Evolutionary conservation across 2,888 invertebrate species (phyloP).

Genomic region (Tipula confusa): DNA sequence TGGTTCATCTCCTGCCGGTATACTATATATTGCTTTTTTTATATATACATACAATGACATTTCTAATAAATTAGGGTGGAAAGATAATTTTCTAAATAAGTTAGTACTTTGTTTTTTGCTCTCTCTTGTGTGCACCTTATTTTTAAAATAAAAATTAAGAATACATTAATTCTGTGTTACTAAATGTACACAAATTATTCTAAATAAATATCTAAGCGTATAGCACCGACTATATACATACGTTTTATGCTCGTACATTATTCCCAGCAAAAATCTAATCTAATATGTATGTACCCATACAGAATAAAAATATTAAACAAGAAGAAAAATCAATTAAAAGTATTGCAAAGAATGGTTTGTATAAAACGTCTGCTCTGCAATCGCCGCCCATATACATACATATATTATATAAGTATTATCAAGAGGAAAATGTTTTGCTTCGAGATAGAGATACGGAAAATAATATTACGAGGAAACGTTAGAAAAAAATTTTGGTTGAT

Average conservation of each 20-base stretch:
- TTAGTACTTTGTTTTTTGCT: background rate
- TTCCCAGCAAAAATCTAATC: background rate
- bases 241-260: background rate
- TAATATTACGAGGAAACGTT: too few relatives aligned
- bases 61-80: constrained; percentile 20
- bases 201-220: background rate
- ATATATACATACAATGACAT: background rate
- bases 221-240: background rate
- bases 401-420: too few relatives aligned
- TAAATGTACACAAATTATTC: background rate
- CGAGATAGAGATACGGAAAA: too few relatives aligned
- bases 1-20: background rate
- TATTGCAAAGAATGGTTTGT: too few relatives aligned
- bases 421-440: too few relatives aligned
- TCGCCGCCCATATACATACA: too few relatives aligned
- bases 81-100: constrained; percentile 3
- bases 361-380: too few relatives aligned
- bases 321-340: too few relatives aligned
- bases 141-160: background rate
- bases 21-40: background rate
- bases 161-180: background rate
- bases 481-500: too few relatives aligned
- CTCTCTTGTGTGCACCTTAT: background rate
- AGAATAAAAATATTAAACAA: too few relatives aligned
- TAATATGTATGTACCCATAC: background rate